A percentile compares a stretch with the other conserved stretches of the same genome.
Conservation (phyloP, 2,888 invertebrate species). For the Nomada fucata region DNA sequence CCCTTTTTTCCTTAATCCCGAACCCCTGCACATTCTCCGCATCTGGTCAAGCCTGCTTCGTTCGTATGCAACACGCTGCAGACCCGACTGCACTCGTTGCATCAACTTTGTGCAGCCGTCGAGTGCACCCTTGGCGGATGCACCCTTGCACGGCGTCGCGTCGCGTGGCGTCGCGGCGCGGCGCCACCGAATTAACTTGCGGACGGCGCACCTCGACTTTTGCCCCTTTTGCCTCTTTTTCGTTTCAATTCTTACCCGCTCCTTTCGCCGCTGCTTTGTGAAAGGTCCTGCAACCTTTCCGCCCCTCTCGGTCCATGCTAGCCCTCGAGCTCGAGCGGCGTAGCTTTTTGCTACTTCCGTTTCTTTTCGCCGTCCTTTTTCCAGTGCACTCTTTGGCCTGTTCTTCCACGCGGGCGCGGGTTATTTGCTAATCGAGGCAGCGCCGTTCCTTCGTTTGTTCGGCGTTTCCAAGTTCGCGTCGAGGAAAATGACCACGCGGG, state of each 20-base stretch:
- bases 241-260: slow-evolving; percentile 34
- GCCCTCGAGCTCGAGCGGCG: not conserved
- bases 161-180: not conserved
- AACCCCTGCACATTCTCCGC: not conserved
- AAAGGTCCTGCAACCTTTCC: not conserved
- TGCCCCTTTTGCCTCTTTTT: slow-evolving; percentile 25
- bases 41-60: slow-evolving; percentile 17
- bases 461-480: slow-evolving; percentile 6
- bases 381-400: not conserved
- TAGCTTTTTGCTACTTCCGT: not conserved
- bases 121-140: slow-evolving; percentile 36
- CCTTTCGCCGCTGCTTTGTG: slow-evolving; percentile 19
- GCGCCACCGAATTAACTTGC: slow-evolving; percentile 22
- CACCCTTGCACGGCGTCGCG: slow-evolving; percentile 22
- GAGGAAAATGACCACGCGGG: not conserved
- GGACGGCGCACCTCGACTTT: slow-evolving; percentile 36
- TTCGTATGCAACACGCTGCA: slow-evolving; percentile 9
- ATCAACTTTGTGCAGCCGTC: slow-evolving; percentile 25
- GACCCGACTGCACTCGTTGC: slow-evolving; percentile 5
- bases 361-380: not conserved
- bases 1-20: slow-evolving; percentile 3
- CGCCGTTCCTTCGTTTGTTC: slow-evolving; percentile 4
- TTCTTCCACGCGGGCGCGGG: slow-evolving; percentile 22
- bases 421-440: slow-evolving; percentile 41
- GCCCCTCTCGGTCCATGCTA: not conserved